Conservation (phyloP, 2,888 invertebrate species). For the Pterostichus madidus region DNA sequence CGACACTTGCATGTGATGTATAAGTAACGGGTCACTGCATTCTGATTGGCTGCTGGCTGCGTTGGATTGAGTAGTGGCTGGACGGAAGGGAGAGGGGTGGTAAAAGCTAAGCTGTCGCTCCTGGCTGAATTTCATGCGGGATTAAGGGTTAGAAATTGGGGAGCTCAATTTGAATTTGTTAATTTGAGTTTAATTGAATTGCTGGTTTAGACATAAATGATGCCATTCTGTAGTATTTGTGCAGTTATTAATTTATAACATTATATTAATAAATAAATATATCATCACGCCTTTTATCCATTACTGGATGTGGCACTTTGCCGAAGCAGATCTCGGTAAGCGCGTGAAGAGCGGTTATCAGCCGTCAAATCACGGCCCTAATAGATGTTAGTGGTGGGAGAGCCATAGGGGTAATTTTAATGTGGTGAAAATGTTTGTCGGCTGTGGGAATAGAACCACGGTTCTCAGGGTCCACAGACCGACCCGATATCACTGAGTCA, state of each 20-base stretch:
- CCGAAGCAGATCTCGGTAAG: too few relatives aligned
- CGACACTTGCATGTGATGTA: conserved; percentile 39
- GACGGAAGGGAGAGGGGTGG: neutral
- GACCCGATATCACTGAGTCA: too few relatives aligned
- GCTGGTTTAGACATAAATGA: conserved; percentile 8
- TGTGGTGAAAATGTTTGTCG: too few relatives aligned
- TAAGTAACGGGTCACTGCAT: conserved; percentile 46
- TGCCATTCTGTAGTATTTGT: neutral
- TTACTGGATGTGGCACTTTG: too few relatives aligned
- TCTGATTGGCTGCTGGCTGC: conserved; percentile 25
- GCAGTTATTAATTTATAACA: neutral
- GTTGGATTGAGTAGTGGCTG: neutral
- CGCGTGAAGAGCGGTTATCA: too few relatives aligned
- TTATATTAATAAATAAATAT: too few relatives aligned
- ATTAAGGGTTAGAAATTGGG: conserved; percentile 21
- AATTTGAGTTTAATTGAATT: conserved; percentile 44
- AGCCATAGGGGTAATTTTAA: too few relatives aligned
- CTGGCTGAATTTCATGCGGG: conserved; percentile 21
- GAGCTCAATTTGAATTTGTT: conserved; percentile 33
- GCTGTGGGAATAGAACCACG: too few relatives aligned
- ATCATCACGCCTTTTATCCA: too few relatives aligned
- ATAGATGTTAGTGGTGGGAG: too few relatives aligned
- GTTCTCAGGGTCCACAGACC: too few relatives aligned
- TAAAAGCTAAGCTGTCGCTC: neutral
- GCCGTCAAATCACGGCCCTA: too few relatives aligned